These are phyloP conservation scores for Momotus momota DNA, from an alignment of 2,797 vertebrate species.

Conservation along the genomic window DNA sequence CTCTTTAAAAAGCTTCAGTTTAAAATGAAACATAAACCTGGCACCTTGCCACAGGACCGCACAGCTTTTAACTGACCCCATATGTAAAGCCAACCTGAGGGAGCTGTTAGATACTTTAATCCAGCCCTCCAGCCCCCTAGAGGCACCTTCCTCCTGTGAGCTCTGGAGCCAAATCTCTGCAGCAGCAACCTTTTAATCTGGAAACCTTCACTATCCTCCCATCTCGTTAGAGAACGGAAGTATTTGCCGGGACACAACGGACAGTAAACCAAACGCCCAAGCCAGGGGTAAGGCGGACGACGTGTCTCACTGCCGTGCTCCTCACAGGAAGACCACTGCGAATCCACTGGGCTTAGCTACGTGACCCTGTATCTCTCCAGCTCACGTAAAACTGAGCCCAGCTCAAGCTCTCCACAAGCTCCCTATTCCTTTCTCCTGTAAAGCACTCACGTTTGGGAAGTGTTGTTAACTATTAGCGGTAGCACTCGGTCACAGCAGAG, in stretches of 20 bases:
- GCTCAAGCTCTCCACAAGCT: constrained; percentile 34
- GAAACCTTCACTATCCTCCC: constrained; percentile 59
- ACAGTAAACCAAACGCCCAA: background rate
- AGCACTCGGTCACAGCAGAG: background rate
- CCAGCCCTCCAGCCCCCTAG: constrained; percentile 44
- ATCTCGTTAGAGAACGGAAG: constrained; percentile 26
- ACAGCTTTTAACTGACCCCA: constrained; percentile 67
- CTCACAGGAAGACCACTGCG: background rate
- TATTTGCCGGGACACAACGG: rapidly evolving
- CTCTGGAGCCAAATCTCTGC: constrained; percentile 62
- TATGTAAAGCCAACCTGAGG: constrained; percentile 62
- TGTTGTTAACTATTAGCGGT: background rate
- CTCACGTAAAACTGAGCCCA: background rate
- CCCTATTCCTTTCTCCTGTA: constrained; percentile 16
- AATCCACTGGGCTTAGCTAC: background rate
- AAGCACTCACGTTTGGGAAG: constrained; percentile 37
- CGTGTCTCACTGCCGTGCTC: background rate
- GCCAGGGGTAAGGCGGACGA: background rate
- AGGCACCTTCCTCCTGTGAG: constrained; percentile 68
- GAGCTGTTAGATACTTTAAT: constrained; percentile 55
- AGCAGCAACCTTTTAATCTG: constrained; percentile 68
- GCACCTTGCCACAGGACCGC: constrained; percentile 48
- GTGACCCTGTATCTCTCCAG: background rate
- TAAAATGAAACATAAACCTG: constrained; percentile 39
- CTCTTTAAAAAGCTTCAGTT: background rate